These are phyloP conservation scores for Nephila pilipes DNA, from an alignment of 1,140 invertebrate genomes.

Conservation along the genomic window DNA sequence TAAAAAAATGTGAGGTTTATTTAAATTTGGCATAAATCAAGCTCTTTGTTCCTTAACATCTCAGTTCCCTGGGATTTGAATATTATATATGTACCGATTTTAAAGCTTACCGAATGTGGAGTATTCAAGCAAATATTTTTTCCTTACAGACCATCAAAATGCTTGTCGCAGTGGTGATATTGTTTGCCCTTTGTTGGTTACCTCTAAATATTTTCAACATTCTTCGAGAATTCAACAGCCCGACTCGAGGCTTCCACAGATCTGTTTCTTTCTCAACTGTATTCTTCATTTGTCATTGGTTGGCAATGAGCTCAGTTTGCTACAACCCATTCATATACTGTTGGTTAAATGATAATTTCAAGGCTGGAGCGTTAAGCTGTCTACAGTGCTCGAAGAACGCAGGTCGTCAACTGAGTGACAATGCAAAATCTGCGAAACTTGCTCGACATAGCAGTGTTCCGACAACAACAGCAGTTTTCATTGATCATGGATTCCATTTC, in stretches of 20 bases:
- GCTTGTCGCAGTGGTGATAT: conserved; percentile 82
- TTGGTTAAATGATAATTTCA: conserved; percentile 80
- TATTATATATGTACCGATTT: too few species aligned
- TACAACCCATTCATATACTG: conserved; percentile 85
- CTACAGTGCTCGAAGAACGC: conserved; percentile 89
- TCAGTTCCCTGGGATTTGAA: too few species aligned
- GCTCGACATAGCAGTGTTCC: not conserved
- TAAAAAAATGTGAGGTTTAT: not conserved
- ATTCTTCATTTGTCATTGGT: conserved; percentile 84
- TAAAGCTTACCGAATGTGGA: too few species aligned
- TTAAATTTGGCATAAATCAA: not conserved
- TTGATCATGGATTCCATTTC: not conserved
- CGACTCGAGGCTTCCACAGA: conserved; percentile 74
- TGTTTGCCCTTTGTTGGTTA: conserved; percentile 83
- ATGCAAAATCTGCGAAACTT: not conserved
- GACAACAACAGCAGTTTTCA: not conserved
- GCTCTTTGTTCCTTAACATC: not conserved
- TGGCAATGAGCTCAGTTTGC: conserved; percentile 87
- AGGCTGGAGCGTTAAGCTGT: conserved; percentile 86
- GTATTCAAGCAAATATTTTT: too few species aligned
- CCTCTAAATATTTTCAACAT: conserved; percentile 81
- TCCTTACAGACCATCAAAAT: conserved; percentile 83
- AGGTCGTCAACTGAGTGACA: not conserved
- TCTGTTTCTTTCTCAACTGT: conserved; percentile 80
- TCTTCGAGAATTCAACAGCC: conserved; percentile 79